phyloP scores from a whole-genome alignment of 1,140 invertebrate species.

The Dreissena polymorpha region DNA sequence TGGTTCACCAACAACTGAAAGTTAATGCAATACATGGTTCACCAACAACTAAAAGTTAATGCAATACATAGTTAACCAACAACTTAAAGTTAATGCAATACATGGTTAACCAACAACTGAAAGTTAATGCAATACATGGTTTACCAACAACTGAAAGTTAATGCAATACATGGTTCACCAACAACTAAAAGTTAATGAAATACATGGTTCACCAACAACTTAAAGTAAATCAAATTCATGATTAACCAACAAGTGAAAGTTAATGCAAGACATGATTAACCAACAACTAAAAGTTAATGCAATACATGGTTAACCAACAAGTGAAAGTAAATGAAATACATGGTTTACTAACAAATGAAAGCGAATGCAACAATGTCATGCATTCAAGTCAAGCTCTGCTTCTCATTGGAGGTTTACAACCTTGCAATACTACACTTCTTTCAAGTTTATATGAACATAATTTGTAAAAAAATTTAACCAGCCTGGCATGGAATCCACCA shows the following conservation, averaged over 20 bases:
- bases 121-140: constrained; percentile 51
- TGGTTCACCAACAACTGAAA: constrained; percentile 23
- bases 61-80: constrained; percentile 55
- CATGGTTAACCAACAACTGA: constrained; percentile 48
- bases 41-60: too few species aligned
- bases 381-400: too few species aligned
- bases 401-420: too few species aligned
- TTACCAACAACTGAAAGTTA: constrained; percentile 12
- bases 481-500: too few species aligned
- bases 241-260: constrained; percentile 9
- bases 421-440: too few species aligned
- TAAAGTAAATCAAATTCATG: constrained; percentile 47
- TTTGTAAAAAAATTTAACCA: too few species aligned
- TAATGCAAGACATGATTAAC: constrained; percentile 58
- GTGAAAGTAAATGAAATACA: constrained; percentile 43
- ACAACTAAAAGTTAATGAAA: too few species aligned
- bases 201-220: constrained; percentile 51
- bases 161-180: constrained; percentile 58
- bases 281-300: too few species aligned
- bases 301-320: constrained; percentile 53
- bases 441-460: too few species aligned
- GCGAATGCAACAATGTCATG: too few species aligned
- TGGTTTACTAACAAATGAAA: constrained; percentile 16
- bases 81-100: neutral
- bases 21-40: constrained; percentile 58